Percentiles rank a stretch among this genome's conserved stretches.
These are phyloP conservation scores for Exaiptasia diaphana DNA, from an alignment of 64 coral and sea anemone species.

Conservation along the genomic window DNA sequence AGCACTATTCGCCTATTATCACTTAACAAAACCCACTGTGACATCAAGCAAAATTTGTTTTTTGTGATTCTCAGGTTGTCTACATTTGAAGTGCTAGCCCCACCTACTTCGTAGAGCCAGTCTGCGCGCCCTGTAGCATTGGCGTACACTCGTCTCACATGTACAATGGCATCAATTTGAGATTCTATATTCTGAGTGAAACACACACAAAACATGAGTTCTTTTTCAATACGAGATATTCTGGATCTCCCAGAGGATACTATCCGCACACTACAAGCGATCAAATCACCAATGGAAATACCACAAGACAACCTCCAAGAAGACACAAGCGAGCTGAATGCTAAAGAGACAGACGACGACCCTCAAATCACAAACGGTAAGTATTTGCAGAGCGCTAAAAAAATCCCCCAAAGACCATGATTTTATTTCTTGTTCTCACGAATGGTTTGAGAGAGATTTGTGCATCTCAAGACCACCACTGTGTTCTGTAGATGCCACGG, in stretches of 20 bases:
- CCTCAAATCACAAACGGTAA: too few relatives aligned
- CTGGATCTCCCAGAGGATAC: slow-evolving; percentile 64
- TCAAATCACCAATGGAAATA: background rate
- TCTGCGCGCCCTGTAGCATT: slow-evolving; percentile 52
- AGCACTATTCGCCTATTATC: slow-evolving; percentile 13
- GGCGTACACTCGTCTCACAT: slow-evolving; percentile 31
- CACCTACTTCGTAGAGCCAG: slow-evolving; percentile 30
- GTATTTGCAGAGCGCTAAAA: too few relatives aligned
- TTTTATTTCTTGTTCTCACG: too few relatives aligned
- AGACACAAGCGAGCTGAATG: too few relatives aligned
- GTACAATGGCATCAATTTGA: slow-evolving; percentile 61
- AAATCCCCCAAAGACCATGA: too few relatives aligned
- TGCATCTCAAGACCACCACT: background rate
- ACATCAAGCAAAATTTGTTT: slow-evolving; percentile 63
- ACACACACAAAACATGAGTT: slow-evolving; percentile 35
- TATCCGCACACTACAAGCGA: slow-evolving; percentile 47
- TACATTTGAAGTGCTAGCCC: slow-evolving; percentile 57
- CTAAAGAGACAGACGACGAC: too few relatives aligned
- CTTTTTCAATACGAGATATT: slow-evolving; percentile 79
- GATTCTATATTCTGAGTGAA: slow-evolving; percentile 54
- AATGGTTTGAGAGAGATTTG: too few relatives aligned
- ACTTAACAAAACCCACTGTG: slow-evolving; percentile 63
- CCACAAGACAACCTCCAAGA: too few relatives aligned
- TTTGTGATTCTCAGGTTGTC: slow-evolving; percentile 62
- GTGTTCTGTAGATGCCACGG: slow-evolving; percentile 3